Base-by-base conservation (phyloP, 2,797 vertebrate genomes). In the Salmo trutta region DNA sequence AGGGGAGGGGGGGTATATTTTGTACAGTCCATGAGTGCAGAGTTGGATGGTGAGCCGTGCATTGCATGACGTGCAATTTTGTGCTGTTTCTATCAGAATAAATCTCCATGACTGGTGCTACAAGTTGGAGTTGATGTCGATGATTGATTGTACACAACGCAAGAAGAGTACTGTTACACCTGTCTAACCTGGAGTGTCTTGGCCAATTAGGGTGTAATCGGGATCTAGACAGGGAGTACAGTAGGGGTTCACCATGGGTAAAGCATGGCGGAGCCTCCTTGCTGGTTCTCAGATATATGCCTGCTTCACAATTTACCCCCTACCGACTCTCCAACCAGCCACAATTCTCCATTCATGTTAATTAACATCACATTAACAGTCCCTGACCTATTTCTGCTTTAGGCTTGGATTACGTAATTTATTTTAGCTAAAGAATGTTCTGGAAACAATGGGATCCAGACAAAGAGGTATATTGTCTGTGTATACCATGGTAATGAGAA, bases 351-450 rank as follows among this genome's bases (percentile, higher is more conserved):
- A 64, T 75, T 83, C 14, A 31, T 77, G 16, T 79, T 74, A 62
- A n/a, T 79, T 74, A 66, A 15, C 66, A 17, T 75, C 64, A 12
- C 54, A 15, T 75, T 56, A 77, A 72, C 70, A 21, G 31, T 79
- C 82, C 82, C 59, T 89, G 89, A 89, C 88, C 88, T 84, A 86
- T 77, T 92, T 90, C 82, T 80, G 41, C 41, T 47, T 47, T 47
- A 47, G 36, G 73, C 73, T 77, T 77, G 71, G 74, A 88, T 81
- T 82, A 71, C 47, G 3, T 67, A 56, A 36, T 86, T 79, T 79
- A 59, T 77, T 84, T 86, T 66, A 81, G 79, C 80, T 73, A 83
- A 65, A 79, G 75, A 84, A 75, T 75, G 79, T 76, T 74, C 79
- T 75, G 77, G 79, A 82, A 75, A 90, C 88, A 88, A 79, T 77